Evolutionary conservation across 37 sponge, comb jelly and placozoan species (phyloP).

Genomic region (Oscarella lobularis): DNA sequence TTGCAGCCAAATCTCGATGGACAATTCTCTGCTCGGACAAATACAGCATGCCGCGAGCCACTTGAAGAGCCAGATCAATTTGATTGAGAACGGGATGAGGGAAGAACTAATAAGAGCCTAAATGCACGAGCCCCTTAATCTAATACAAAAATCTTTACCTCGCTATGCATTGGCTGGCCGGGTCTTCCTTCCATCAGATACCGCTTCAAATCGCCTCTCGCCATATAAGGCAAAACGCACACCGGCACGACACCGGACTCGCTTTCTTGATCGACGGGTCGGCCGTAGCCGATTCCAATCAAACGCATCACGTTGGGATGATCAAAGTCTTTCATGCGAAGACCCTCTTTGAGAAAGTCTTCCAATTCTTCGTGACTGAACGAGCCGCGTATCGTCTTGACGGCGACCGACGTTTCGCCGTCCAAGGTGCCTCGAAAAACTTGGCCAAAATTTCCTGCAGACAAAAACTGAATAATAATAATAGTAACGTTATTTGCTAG

Average conservation of each 20-base stretch:
- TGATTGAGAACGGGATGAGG: not conserved
- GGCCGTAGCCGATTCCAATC: not conserved
- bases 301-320: not conserved
- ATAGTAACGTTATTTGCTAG: no score
- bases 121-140: not conserved
- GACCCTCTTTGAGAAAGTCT: not conserved
- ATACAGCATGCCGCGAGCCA: not conserved
- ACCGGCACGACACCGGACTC: not conserved
- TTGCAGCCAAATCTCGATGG: constrained; percentile 2
- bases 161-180: not conserved
- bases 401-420: not conserved
- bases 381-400: not conserved
- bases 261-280: not conserved
- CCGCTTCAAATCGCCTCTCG: constrained; percentile 1
- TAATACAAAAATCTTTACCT: not conserved
- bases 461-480: no score
- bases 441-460: not conserved
- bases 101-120: not conserved
- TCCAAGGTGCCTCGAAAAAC: not conserved
- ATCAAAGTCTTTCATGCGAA: not conserved
- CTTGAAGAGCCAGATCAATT: not conserved
- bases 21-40: not conserved
- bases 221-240: not conserved
- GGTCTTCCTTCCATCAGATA: not conserved
- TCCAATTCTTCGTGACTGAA: not conserved